Evolutionary conservation across 2,113 vertebrate species (phyloP).

Genomic region (Tiliqua scincoides): DNA sequence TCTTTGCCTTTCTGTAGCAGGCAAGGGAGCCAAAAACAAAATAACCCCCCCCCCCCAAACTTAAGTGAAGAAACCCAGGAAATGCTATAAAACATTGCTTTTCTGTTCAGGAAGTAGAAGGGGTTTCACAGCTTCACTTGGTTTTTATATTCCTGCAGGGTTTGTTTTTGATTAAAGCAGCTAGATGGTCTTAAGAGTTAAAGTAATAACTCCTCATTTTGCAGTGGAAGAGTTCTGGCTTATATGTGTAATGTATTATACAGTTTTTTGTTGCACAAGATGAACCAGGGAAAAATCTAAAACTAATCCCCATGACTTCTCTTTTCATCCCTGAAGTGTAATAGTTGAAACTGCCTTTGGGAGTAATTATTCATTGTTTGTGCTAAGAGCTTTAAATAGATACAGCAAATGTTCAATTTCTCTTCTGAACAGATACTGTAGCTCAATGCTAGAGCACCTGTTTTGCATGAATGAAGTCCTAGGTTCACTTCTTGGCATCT

Average conservation of each 20-base stretch:
- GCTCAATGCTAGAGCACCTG: too few species aligned
- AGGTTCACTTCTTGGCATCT: too few species aligned
- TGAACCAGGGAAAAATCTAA: not conserved
- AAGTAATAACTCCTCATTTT: not conserved
- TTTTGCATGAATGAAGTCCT: not conserved
- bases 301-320: not conserved
- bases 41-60: too few species aligned
- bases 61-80: too few species aligned
- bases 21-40: not conserved
- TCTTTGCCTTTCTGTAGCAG: not conserved
- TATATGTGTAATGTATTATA: not conserved
- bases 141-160: too few species aligned
- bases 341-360: not conserved
- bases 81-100: too few species aligned
- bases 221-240: not conserved
- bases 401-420: not conserved
- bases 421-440: not conserved
- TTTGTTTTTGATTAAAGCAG: not conserved
- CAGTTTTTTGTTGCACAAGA: not conserved
- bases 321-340: not conserved
- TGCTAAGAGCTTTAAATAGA: not conserved
- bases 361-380: conserved; percentile 8
- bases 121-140: too few species aligned
- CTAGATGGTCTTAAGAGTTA: not conserved
- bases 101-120: too few species aligned